Evolutionary conservation across 2,113 vertebrate genomes (phyloP).

Genomic region (Microcebus murinus): DNA sequence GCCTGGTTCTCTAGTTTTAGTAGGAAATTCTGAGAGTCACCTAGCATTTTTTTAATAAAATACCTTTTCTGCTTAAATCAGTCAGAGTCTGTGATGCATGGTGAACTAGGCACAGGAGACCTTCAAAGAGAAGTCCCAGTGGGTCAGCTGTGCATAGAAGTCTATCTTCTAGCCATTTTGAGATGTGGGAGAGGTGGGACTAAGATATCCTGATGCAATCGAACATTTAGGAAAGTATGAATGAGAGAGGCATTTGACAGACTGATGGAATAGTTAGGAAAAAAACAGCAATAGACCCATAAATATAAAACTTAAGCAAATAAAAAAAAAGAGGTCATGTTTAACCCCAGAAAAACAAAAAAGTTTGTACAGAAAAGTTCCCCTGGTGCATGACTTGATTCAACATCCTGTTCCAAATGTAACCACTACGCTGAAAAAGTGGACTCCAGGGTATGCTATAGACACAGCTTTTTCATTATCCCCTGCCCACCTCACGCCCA

Average conservation of each 20-base stretch:
- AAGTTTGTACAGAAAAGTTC: neutral
- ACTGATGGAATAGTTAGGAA: neutral
- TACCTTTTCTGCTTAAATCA: neutral
- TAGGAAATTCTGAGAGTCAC: neutral
- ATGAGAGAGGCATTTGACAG: neutral
- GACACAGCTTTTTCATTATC: neutral
- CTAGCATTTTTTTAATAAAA: neutral
- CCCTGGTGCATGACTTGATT: neutral
- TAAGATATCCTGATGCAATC: neutral
- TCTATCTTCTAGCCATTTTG: neutral
- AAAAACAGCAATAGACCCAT: neutral
- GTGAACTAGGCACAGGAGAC: neutral
- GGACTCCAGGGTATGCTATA: neutral
- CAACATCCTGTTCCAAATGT: neutral
- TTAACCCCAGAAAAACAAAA: slow-evolving; percentile 34
- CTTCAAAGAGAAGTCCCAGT: neutral
- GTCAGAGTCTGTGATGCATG: neutral
- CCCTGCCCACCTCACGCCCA: neutral
- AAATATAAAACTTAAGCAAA: slow-evolving; percentile 1
- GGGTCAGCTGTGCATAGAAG: neutral
- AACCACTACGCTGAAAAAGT: neutral
- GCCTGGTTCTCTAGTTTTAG: neutral
- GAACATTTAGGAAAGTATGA: neutral
- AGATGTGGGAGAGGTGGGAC: neutral
- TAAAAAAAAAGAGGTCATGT: neutral